A percentile compares a stretch with the other conserved stretches of the same genome.
Evolutionary conservation across 2,888 invertebrate genomes (phyloP).

Genomic region (Aradus depressus): DNA sequence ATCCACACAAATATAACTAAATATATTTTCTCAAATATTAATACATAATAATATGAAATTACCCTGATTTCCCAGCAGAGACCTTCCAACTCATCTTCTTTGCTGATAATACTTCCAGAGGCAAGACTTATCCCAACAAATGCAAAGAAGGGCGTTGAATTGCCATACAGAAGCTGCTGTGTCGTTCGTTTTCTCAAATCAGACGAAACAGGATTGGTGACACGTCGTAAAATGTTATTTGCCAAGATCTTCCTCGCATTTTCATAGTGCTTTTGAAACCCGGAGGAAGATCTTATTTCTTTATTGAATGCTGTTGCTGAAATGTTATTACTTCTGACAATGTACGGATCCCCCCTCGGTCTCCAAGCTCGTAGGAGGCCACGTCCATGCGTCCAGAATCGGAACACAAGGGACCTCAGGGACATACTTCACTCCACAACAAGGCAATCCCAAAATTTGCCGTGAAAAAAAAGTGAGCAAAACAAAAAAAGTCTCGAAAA

Average conservation of each 20-base stretch:
- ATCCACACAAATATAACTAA: too few relatives aligned
- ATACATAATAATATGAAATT: too few relatives aligned
- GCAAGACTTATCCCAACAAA: constrained; percentile 61
- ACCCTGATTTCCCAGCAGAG: constrained; percentile 67
- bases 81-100: constrained; percentile 64
- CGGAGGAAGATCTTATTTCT: constrained; percentile 13
- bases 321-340: constrained; percentile 5
- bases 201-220: constrained; percentile 52
- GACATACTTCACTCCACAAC: too few relatives aligned
- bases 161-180: constrained; percentile 27
- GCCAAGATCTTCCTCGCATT: constrained; percentile 54
- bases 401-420: constrained; percentile 11
- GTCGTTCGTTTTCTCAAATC: constrained; percentile 27
- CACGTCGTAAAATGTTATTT: constrained; percentile 56
- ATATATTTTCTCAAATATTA: too few relatives aligned
- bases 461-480: too few relatives aligned
- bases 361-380: constrained; percentile 3
- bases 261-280: constrained; percentile 31
- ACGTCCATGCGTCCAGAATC: constrained; percentile 12
- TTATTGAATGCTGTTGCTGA: too few relatives aligned
- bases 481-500: too few relatives aligned
- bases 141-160: constrained; percentile 59
- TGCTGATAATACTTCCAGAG: constrained; percentile 59
- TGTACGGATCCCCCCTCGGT: constrained; percentile 2
- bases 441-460: too few relatives aligned